A percentile compares a stretch with the other conserved stretches of the same genome.
phyloP scores from a whole-genome alignment of 92 coral and sea anemone species.

The Desmophyllum pertusum region DNA sequence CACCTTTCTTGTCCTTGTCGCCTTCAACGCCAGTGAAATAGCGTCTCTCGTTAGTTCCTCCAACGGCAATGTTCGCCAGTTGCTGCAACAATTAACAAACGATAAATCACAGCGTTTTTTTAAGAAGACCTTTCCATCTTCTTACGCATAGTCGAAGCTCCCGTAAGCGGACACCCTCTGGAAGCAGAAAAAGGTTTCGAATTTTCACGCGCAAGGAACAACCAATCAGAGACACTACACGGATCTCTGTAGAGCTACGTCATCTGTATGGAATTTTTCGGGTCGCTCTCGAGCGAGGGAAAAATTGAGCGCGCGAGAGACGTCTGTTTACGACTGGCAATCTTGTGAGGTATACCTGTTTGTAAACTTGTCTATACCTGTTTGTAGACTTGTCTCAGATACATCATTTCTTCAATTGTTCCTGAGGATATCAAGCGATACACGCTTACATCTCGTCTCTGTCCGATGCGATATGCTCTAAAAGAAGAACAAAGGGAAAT shows the following conservation, averaged over 20 bases:
- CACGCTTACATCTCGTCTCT: slow-evolving; percentile 89
- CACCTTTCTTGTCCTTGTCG: slow-evolving; percentile 89
- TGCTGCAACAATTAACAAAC: slow-evolving; percentile 77
- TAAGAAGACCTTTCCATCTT: no score
- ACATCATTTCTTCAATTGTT: slow-evolving; percentile 96
- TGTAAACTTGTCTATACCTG: no score
- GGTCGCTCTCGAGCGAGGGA: no score
- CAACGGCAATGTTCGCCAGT: slow-evolving; percentile 91
- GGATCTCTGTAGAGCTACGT: no score
- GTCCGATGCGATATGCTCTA: slow-evolving; percentile 99
- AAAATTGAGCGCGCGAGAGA: neutral
- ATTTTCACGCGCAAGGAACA: no score
- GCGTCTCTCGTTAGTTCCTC: slow-evolving; percentile 93
- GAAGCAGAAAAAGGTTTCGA: no score
- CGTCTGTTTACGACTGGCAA: neutral
- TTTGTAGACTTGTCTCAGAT: no score
- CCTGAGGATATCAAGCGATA: slow-evolving; percentile 93
- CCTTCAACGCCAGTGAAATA: slow-evolving; percentile 96
- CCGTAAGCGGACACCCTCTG: no score
- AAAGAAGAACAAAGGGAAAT: neutral
- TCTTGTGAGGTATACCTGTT: neutral
- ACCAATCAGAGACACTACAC: no score
- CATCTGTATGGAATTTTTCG: no score
- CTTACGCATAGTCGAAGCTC: no score
- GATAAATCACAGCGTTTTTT: no score